Percentiles rank a stretch among this genome's conserved stretches.
These are phyloP conservation scores for Callaeas wilsoni DNA, from an alignment of 2,113 vertebrate genomes.

Conservation along the genomic window DNA sequence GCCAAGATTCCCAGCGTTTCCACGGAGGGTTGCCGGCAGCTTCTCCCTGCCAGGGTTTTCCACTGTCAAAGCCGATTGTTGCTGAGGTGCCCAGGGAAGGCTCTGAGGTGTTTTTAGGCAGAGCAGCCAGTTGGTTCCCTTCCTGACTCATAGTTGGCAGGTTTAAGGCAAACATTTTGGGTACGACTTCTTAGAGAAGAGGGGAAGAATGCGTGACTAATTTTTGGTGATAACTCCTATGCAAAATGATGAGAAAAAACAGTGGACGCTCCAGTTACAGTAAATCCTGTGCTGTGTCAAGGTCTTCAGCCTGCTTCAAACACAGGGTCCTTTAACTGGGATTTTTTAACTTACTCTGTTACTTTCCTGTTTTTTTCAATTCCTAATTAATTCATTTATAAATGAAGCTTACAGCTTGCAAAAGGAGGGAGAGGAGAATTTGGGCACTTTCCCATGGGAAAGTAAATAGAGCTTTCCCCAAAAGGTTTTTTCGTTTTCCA, in stretches of 20 bases:
- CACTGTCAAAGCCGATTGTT: not conserved
- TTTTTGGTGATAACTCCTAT: not conserved
- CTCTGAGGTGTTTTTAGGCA: not conserved
- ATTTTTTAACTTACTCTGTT: not conserved
- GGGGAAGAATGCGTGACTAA: not conserved
- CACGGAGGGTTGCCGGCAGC: not conserved
- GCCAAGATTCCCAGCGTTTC: not conserved
- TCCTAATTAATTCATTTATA: conserved; percentile 16
- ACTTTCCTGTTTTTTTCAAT: not conserved
- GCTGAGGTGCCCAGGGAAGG: not conserved
- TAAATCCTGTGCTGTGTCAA: not conserved
- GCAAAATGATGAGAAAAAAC: not conserved
- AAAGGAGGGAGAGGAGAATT: not conserved
- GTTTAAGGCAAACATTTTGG: not conserved
- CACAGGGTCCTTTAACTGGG: not conserved
- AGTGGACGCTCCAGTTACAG: fast-evolving
- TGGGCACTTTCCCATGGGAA: conserved; percentile 39
- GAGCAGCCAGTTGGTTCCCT: not conserved
- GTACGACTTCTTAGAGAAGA: not conserved
- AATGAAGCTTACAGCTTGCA: not conserved
- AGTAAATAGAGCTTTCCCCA: not conserved
- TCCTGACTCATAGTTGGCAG: not conserved
- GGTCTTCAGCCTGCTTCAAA: not conserved
- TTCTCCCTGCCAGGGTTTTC: not conserved
- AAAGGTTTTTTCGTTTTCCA: not conserved